These are phyloP conservation scores for Falco columbarius DNA, from an alignment of 2,797 vertebrate species.

Conservation along the genomic window DNA sequence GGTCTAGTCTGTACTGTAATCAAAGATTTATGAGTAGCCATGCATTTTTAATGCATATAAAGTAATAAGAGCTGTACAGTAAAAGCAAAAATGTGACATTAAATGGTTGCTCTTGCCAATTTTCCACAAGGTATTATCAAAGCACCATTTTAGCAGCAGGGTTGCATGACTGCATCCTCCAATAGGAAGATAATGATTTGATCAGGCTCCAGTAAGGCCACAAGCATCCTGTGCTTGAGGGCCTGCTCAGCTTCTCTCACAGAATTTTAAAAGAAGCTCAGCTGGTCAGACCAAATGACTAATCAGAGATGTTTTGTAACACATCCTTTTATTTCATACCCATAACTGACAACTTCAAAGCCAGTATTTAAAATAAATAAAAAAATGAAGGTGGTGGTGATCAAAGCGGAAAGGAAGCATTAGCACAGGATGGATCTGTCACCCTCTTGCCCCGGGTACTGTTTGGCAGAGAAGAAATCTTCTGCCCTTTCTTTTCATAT, in stretches of 20 bases:
- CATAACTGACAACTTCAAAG: background rate
- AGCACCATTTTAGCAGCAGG: background rate
- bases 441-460: background rate
- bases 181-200: background rate
- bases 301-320: background rate
- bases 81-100: constrained; percentile 24
- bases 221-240: background rate
- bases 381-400: background rate
- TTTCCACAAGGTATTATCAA: background rate
- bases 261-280: background rate
- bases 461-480: background rate
- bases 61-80: constrained; percentile 4
- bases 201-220: background rate
- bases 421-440: background rate
- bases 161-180: background rate
- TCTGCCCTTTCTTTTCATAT: constrained; percentile 2
- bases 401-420: background rate
- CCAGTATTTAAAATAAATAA: background rate
- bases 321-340: background rate
- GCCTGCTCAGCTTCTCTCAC: background rate
- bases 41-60: constrained; percentile 40
- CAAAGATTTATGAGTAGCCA: constrained; percentile 37
- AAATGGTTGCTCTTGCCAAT: background rate
- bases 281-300: background rate
- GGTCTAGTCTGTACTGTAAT: background rate